Evolutionary conservation across 2,888 invertebrate species (phyloP).

Genomic region (Cepaea hortensis): DNA sequence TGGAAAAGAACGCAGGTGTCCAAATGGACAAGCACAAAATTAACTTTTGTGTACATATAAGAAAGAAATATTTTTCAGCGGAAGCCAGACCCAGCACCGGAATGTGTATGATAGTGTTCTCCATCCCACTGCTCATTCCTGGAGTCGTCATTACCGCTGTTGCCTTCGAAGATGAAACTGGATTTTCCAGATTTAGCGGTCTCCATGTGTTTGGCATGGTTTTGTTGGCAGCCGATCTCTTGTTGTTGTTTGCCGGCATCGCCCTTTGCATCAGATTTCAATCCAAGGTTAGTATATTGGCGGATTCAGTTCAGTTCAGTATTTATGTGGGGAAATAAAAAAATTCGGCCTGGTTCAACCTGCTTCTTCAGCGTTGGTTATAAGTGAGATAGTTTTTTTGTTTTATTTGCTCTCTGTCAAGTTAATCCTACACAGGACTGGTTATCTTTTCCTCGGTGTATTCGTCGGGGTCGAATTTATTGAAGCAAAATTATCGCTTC

Average conservation of each 20-base stretch:
- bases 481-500: too few relatives aligned
- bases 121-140: constrained; percentile 59
- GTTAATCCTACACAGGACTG: too few relatives aligned
- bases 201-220: constrained; percentile 55
- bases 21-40: background rate
- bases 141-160: constrained; percentile 60
- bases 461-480: too few relatives aligned
- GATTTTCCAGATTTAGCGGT: constrained; percentile 54
- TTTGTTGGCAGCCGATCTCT: constrained; percentile 44
- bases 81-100: constrained; percentile 53
- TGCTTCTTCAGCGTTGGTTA: too few relatives aligned
- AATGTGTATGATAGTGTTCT: constrained; percentile 60
- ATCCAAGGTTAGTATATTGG: constrained; percentile 28
- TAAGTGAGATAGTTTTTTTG: too few relatives aligned
- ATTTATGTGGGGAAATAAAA: too few relatives aligned
- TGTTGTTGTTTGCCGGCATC: constrained; percentile 50
- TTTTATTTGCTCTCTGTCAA: too few relatives aligned
- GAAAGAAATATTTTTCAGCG: constrained; percentile 22
- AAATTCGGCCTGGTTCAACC: too few relatives aligned
- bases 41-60: background rate
- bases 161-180: constrained; percentile 56
- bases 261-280: constrained; percentile 45
- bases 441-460: too few relatives aligned
- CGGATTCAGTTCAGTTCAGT: too few relatives aligned
- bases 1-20: background rate